A percentile compares a stretch with the other conserved stretches of the same genome.
phyloP scores from a whole-genome alignment of 1,140 invertebrate species.

The Drosophila pseudoobscura region DNA sequence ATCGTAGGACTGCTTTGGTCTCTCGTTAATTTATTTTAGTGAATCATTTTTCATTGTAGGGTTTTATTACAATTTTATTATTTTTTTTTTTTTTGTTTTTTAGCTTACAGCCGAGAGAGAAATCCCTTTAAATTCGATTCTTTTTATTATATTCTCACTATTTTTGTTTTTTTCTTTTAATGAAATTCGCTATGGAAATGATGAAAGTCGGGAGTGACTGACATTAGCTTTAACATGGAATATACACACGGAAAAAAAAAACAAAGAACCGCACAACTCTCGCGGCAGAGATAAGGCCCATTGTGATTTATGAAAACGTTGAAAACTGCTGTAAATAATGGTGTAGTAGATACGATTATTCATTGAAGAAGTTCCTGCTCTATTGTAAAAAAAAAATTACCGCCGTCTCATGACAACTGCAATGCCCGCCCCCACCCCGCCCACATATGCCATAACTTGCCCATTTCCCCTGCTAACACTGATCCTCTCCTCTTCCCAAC shows the following conservation, averaged over 20 bases:
- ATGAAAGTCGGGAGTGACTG: constrained; percentile 37
- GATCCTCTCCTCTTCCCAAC: neutral
- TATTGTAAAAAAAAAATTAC: neutral
- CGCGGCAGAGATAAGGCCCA: constrained; percentile 13
- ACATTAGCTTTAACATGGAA: constrained; percentile 52
- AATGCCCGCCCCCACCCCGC: neutral
- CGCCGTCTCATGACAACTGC: no score
- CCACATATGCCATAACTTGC: constrained; percentile 1
- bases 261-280: constrained; percentile 14
- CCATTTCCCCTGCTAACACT: neutral
- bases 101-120: constrained; percentile 30
- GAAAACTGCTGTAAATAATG: constrained; percentile 34
- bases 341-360: constrained; percentile 2
- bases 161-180: constrained; percentile 27
- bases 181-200: constrained; percentile 46
- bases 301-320: constrained; percentile 29
- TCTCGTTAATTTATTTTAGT: constrained; percentile 46
- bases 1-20: constrained; percentile 25
- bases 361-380: constrained; percentile 14
- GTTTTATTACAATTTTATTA: constrained; percentile 6
- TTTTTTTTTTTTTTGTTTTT: neutral
- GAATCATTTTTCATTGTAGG: constrained; percentile 33
- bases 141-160: neutral
- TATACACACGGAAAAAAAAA: constrained; percentile 34
- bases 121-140: constrained; percentile 4